Evolutionary conservation across 2,888 invertebrate genomes (phyloP), one percentile per base, ranked within the genome.

Genomic region (Synanthedon andrenaeformis): DNA sequence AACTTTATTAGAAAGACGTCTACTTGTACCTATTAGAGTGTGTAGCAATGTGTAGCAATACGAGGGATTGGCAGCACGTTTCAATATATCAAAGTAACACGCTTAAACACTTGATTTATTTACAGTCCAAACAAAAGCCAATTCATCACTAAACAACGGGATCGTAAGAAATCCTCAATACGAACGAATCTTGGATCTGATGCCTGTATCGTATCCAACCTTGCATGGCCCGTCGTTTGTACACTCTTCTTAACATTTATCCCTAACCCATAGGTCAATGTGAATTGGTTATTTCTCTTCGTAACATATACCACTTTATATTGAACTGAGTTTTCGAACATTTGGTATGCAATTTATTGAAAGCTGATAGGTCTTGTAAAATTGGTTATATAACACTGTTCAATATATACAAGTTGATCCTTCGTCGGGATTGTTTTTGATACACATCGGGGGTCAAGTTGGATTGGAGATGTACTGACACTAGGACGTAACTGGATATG

Each of bases 121-220:
- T 76, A 77, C 72, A 63, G 72, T 63, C 59, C 58, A 64, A 67
- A 68, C 72, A 72, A 69, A 65, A 60, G 62, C 66, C 74, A 72
- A 76, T 74, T 74, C 72, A 72, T 73, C 49, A 72, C 60, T 56
- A 61, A 66, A 67, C 66, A 62, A 66, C 67, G 42, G 41, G 45
- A 72, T 73, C 70, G 68, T 64, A 66, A 74, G 74, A 74, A 75
- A 76, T 74, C 75, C 76, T 55, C 66, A 65, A 75, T 77, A 73
- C 72, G 62, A 62, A 66, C 65, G 67, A 71, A 72, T 72, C 74
- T 70, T 65, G 62, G 65, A 61, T 62, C 66, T 66, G 61, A 58
- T 67, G 69, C 72, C 70, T 63, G 69, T 69, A 63, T 60, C 53
- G 59, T 53, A 50, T 53, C 49, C 49, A 49, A 49, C 19, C 1